Percentiles rank a stretch among this genome's conserved stretches.
phyloP scores from a whole-genome alignment of 2,797 vertebrate species.

The Gallinago stenura region DNA sequence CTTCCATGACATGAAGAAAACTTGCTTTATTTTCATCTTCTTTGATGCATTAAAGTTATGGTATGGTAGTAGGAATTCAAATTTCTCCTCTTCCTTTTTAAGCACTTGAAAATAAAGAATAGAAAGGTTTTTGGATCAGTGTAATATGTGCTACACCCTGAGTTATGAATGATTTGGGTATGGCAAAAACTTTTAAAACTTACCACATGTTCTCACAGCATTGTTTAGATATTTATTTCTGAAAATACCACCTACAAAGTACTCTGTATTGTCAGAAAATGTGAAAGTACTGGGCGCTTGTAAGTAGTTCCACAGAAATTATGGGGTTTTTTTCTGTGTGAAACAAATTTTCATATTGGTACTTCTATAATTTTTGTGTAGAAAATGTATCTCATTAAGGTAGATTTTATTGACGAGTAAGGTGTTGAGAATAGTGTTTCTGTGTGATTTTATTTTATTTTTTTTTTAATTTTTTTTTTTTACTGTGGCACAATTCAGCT shows the following conservation, averaged over 20 bases:
- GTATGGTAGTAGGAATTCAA: not conserved
- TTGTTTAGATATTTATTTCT: slow-evolving; percentile 21
- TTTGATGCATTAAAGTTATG: not conserved
- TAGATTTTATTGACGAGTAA: not conserved
- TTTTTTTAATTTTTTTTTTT: not conserved
- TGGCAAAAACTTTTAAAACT: not conserved
- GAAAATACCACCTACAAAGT: not conserved
- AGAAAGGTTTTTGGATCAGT: not conserved
- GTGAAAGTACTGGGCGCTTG: not conserved
- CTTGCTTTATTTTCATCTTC: not conserved
- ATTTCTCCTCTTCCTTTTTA: not conserved
- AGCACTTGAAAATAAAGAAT: not conserved
- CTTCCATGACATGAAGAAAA: not conserved
- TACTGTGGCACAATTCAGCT: not conserved
- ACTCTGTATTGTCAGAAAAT: not conserved
- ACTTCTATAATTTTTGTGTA: not conserved
- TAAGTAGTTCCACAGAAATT: slow-evolving; percentile 32
- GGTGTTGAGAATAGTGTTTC: not conserved
- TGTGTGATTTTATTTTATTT: not conserved
- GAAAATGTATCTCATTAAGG: not conserved
- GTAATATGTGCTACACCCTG: not conserved
- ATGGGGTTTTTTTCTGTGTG: not conserved
- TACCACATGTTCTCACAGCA: not conserved
- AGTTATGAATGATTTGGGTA: not conserved
- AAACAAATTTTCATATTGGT: not conserved